Evolutionary conservation across 2,113 vertebrate species (phyloP).

Genomic region (Vombatus ursinus): DNA sequence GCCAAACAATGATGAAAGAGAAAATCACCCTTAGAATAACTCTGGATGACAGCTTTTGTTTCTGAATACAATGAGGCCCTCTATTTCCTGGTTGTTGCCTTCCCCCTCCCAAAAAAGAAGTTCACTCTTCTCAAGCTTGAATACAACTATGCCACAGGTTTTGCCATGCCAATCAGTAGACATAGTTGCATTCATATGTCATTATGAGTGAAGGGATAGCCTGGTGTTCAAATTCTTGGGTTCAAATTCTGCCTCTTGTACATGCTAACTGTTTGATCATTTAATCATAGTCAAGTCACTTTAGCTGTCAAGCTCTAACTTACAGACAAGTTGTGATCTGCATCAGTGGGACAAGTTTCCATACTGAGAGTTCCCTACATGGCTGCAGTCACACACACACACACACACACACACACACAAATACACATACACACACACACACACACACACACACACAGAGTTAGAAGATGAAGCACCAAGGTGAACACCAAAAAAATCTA

Average conservation of each 20-base stretch:
- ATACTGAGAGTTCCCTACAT: background rate
- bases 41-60: conserved; percentile 30
- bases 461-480: background rate
- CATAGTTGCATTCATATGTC: background rate
- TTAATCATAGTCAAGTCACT: background rate
- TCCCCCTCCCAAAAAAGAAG: background rate
- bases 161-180: background rate
- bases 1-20: background rate
- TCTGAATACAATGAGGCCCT: background rate
- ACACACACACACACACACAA: too few relatives aligned
- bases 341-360: background rate
- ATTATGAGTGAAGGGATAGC: background rate
- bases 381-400: background rate
- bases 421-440: too few relatives aligned
- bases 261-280: background rate
- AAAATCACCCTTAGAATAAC: conserved; percentile 5
- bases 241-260: background rate
- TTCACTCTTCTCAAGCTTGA: background rate
- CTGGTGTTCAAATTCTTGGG: background rate
- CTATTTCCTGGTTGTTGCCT: background rate
- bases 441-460: too few relatives aligned
- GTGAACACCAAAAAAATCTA: background rate
- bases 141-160: background rate
- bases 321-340: background rate
- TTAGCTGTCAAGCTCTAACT: background rate